Conservation (phyloP, 2,797 vertebrate genomes). For the Manis pentadactyla region DNA sequence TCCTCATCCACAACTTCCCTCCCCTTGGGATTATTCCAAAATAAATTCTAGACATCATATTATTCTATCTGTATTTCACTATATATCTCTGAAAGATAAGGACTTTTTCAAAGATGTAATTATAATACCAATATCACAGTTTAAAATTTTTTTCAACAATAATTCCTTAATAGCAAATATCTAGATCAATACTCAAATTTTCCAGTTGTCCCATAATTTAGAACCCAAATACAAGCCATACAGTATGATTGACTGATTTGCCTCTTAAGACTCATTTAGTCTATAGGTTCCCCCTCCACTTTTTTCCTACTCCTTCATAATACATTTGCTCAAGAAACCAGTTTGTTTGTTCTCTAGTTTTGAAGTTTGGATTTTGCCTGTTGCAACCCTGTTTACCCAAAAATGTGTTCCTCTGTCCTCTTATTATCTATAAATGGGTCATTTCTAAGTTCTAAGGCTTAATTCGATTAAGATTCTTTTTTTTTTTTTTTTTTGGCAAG, state of each 20-base stretch:
- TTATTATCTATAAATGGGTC: background rate
- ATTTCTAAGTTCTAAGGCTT: background rate
- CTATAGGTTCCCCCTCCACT: background rate
- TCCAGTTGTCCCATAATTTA: background rate
- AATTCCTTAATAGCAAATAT: constrained; percentile 37
- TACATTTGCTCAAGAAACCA: background rate
- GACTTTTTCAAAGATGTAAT: background rate
- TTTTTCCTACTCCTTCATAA: constrained; percentile 27
- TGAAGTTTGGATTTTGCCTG: constrained; percentile 9
- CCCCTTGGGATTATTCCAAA: constrained; percentile 12
- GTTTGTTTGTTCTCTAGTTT: background rate
- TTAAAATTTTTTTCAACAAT: background rate
- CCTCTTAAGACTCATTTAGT: background rate
- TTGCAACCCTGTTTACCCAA: background rate
- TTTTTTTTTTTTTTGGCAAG: background rate
- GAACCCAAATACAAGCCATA: background rate
- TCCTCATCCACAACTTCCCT: background rate
- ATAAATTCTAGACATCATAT: background rate
- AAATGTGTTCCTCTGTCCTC: background rate
- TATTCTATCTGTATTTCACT: constrained; percentile 17
- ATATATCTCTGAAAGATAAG: background rate
- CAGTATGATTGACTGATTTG: background rate
- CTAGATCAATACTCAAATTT: constrained; percentile 20
- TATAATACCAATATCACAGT: background rate
- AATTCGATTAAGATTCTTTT: background rate